Conservation (phyloP, 2,888 invertebrate species). For the Apodemia hepburni region DNA sequence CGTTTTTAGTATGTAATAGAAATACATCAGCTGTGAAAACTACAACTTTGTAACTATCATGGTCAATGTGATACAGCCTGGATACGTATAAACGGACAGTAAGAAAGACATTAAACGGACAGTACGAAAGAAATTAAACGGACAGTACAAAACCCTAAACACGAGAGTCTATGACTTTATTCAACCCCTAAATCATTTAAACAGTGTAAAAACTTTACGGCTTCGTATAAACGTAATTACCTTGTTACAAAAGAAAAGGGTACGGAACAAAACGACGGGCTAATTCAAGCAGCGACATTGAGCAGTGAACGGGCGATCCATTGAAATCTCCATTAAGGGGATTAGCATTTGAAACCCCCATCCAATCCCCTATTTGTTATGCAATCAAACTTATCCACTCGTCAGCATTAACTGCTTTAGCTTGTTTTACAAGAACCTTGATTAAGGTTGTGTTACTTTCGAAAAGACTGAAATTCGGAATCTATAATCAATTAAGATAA, state of each 20-base stretch:
- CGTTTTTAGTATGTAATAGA: no score
- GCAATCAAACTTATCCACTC: not conserved
- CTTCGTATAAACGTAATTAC: not conserved
- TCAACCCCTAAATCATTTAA: not conserved
- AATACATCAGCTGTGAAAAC: no score
- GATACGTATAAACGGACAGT: no score
- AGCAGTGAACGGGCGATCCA: not conserved
- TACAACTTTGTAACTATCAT: no score
- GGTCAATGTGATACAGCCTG: no score
- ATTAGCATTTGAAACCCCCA: not conserved
- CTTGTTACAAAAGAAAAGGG: not conserved
- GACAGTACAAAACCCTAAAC: no score
- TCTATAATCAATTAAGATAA: not conserved
- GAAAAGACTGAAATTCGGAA: not conserved
- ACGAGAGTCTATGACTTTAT: not conserved
- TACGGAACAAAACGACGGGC: not conserved
- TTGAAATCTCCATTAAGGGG: not conserved
- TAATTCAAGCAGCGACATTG: not conserved
- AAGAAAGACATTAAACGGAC: no score
- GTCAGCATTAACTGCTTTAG: not conserved
- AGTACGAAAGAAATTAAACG: no score
- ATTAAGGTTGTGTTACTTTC: not conserved
- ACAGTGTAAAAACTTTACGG: not conserved
- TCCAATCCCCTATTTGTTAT: not conserved
- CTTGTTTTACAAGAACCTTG: not conserved